Evolutionary conservation across 2,113 vertebrate genomes (phyloP).

Genomic region (Condylura cristata): DNA sequence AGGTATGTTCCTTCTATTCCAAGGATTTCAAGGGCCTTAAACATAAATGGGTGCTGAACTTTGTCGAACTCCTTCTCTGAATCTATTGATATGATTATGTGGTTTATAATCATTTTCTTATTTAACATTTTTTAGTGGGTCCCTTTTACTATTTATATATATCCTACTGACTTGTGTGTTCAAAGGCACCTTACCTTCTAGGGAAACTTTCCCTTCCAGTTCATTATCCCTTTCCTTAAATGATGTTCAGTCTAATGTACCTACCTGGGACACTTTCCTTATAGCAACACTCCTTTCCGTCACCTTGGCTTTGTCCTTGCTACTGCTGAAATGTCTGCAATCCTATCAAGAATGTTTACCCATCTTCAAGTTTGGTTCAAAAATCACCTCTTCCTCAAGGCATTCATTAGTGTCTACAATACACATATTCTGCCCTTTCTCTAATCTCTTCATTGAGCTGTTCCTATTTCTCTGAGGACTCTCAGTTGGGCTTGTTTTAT

Average conservation of each 20-base stretch:
- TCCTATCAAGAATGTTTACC: neutral
- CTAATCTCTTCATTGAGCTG: neutral
- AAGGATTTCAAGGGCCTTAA: too few species aligned
- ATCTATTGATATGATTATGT: too few species aligned
- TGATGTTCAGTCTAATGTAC: neutral
- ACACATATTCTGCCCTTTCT: neutral
- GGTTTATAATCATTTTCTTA: neutral
- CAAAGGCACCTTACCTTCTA: neutral
- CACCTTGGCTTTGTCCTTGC: neutral
- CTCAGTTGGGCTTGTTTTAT: neutral
- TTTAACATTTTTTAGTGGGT: neutral
- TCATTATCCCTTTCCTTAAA: neutral
- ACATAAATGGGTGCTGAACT: too few species aligned
- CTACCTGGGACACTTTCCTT: neutral
- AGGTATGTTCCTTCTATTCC: too few species aligned
- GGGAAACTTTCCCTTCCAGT: neutral
- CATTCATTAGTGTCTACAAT: neutral
- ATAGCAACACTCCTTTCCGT: neutral
- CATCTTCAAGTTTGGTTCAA: neutral
- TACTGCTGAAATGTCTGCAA: neutral
- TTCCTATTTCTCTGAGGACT: neutral
- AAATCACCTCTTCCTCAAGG: neutral
- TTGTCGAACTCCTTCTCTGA: too few species aligned
- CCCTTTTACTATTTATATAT: neutral
- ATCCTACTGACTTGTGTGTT: neutral